A percentile compares a stretch with the other conserved stretches of the same genome.
phyloP scores from a whole-genome alignment of 2,113 vertebrate genomes.

The Galeopterus variegatus region DNA sequence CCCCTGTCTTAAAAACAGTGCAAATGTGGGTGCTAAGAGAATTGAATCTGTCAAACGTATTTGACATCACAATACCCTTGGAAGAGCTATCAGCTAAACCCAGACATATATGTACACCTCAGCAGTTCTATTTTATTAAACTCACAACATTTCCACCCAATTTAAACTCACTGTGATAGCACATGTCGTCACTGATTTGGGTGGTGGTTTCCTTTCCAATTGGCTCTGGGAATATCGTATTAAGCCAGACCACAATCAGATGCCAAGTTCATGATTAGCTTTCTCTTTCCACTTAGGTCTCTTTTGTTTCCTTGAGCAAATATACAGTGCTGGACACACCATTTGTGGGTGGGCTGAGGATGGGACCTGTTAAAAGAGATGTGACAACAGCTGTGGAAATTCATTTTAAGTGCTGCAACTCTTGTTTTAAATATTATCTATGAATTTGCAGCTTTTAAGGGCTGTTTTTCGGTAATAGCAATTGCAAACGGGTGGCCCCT shows the following conservation, averaged over 20 bases:
- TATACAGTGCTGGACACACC: not conserved
- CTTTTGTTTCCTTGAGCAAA: slow-evolving; percentile 60
- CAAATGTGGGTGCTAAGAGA: slow-evolving; percentile 76
- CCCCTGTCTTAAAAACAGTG: slow-evolving; percentile 48
- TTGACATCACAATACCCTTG: slow-evolving; percentile 77
- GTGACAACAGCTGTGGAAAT: slow-evolving; percentile 71
- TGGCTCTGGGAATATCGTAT: slow-evolving; percentile 66
- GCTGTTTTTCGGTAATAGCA: slow-evolving; percentile 9
- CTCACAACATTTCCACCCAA: slow-evolving; percentile 80
- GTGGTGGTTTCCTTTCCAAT: slow-evolving; percentile 78
- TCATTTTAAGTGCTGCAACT: slow-evolving; percentile 31
- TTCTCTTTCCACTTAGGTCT: slow-evolving; percentile 48
- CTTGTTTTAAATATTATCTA: slow-evolving; percentile 56
- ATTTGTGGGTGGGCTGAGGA: slow-evolving; percentile 34
- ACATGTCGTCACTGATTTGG: slow-evolving; percentile 58
- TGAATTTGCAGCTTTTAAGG: slow-evolving; percentile 42
- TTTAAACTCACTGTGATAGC: slow-evolving; percentile 74
- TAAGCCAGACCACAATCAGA: slow-evolving; percentile 64
- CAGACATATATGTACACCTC: slow-evolving; percentile 63
- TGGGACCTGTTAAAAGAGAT: slow-evolving; percentile 45
- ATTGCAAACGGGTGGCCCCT: slow-evolving; percentile 54
- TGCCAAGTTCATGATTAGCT: slow-evolving; percentile 78
- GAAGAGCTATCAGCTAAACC: slow-evolving; percentile 65
- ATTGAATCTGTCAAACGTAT: slow-evolving; percentile 74
- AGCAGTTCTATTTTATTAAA: slow-evolving; percentile 79